These are phyloP conservation scores for Drosophila mauritiana DNA, from an alignment of 1,140 invertebrate species.

Conservation along the genomic window DNA sequence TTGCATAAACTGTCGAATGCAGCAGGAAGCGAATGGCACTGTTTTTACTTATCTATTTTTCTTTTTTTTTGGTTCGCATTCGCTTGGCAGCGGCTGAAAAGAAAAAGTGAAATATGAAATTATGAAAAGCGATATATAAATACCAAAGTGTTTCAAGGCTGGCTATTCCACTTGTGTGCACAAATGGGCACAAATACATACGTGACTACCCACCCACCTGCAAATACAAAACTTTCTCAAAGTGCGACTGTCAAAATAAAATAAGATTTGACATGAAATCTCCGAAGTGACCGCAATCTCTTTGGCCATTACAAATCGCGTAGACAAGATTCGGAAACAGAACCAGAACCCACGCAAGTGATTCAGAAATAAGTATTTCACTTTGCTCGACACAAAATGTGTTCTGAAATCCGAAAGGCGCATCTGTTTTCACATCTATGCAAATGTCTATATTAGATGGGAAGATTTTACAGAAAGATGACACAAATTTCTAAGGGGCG, in stretches of 20 bases:
- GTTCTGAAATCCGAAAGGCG: slow-evolving; percentile 19
- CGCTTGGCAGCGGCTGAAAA: neutral
- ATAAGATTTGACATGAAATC: slow-evolving; percentile 34
- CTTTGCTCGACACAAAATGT: slow-evolving; percentile 21
- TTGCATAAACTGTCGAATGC: slow-evolving; percentile 75
- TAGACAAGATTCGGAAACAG: slow-evolving; percentile 20
- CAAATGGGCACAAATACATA: neutral
- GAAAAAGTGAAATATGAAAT: slow-evolving; percentile 41
- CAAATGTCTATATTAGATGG: slow-evolving; percentile 22
- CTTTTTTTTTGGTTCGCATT: slow-evolving; percentile 31
- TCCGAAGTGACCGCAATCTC: slow-evolving; percentile 52
- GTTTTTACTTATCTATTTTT: slow-evolving; percentile 27
- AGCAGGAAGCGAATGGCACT: slow-evolving; percentile 61
- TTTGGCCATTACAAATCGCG: slow-evolving; percentile 54
- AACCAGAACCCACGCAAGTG: slow-evolving; percentile 29
- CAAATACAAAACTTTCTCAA: slow-evolving; percentile 43
- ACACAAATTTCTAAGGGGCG: slow-evolving; percentile 40
- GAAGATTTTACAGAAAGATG: slow-evolving; percentile 49
- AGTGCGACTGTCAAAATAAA: slow-evolving; percentile 39
- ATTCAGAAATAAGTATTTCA: slow-evolving; percentile 48
- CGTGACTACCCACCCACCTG: slow-evolving; percentile 22
- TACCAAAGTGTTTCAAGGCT: slow-evolving; percentile 67
- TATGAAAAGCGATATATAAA: slow-evolving; percentile 25
- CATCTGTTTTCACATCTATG: slow-evolving; percentile 27
- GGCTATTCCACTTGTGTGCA: slow-evolving; percentile 37